These are phyloP conservation scores for Monodelphis domestica DNA, from an alignment of 2,797 vertebrate genomes.

Conservation along the genomic window DNA sequence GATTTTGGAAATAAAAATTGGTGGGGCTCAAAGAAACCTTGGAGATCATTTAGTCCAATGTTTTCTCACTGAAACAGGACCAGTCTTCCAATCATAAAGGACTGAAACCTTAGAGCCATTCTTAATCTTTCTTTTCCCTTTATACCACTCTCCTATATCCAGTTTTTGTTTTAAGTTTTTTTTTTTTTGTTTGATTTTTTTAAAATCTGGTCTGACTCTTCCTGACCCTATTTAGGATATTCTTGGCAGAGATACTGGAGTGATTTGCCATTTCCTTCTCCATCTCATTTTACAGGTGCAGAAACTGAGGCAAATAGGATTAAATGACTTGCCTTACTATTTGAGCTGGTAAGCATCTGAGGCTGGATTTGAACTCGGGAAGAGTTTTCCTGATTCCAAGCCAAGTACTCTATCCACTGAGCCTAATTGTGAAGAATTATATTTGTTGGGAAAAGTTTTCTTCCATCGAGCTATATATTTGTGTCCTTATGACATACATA, in stretches of 20 bases:
- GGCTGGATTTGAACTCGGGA: neutral
- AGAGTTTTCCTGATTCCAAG: neutral
- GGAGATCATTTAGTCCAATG: neutral
- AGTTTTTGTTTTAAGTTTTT: too few relatives aligned
- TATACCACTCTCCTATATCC: neutral
- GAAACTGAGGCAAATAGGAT: neutral
- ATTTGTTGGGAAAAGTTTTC: neutral
- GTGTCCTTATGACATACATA: neutral
- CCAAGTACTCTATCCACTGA: neutral
- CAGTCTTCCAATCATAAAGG: neutral
- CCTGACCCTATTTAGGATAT: too few relatives aligned
- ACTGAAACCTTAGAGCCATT: neutral
- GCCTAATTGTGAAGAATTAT: neutral
- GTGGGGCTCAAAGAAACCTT: neutral
- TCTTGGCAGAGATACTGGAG: too few relatives aligned
- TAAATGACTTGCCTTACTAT: neutral
- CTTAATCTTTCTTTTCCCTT: neutral
- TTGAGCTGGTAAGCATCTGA: neutral
- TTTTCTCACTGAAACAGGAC: neutral
- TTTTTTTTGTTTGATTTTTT: too few relatives aligned
- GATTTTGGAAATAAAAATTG: too few relatives aligned
- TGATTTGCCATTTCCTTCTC: neutral
- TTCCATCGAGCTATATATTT: neutral
- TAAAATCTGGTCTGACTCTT: too few relatives aligned
- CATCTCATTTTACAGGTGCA: too few relatives aligned